Base-by-base conservation (phyloP, 2,888 invertebrate species). In the Heliconius cydno region DNA sequence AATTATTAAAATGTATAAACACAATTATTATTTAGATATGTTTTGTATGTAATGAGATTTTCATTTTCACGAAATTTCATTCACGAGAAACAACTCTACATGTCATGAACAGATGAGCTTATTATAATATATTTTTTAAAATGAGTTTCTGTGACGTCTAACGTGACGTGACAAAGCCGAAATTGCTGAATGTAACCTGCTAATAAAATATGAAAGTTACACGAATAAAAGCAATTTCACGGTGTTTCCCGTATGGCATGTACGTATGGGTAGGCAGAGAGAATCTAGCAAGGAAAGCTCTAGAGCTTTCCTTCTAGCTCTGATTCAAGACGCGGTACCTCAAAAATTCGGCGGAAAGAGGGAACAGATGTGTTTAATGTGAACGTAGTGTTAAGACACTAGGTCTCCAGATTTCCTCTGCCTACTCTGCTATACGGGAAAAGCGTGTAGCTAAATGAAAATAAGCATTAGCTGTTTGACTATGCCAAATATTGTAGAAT, bases 91-190 rank as follows among this genome's bases (percentile, higher is more conserved):
- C 13, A 70, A 46, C 15, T 41, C 41, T 15, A 70, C 41, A 41
- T 70, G 41, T 41, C 25, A 41, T n/a, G 38, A 41, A 41, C 41
- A 70, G 25, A 41, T n/a, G 41, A 73, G 25, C 60, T 60, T n/a
- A 60, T 30, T 38, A 73, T 12, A 60, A 60, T 73, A n/a, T 57
- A 73, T 25, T 65, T 60, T 72, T 60, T 60, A 60, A 60, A 60
- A 38, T n/a, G n/a, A 57, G 22, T 60, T 73, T n/a, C 15, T 1
- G 15, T 73, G 60, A 73, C 73, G 60, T n/a, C 4, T 60, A 38
- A 72, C 60, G 60, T n/a, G 60, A n/a, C 73, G 60, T 38, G 34
- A 30, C 34, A 34, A 60, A 57, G 7, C 22, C 34, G 22, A 30
- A 12, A 57, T 72, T 52, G 30, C 30, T 13, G n/a, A 34, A 57